A percentile compares a stretch with the other conserved stretches of the same genome.
phyloP scores from a whole-genome alignment of 2,888 invertebrate species.

The Habroteleia sp. region DNA sequence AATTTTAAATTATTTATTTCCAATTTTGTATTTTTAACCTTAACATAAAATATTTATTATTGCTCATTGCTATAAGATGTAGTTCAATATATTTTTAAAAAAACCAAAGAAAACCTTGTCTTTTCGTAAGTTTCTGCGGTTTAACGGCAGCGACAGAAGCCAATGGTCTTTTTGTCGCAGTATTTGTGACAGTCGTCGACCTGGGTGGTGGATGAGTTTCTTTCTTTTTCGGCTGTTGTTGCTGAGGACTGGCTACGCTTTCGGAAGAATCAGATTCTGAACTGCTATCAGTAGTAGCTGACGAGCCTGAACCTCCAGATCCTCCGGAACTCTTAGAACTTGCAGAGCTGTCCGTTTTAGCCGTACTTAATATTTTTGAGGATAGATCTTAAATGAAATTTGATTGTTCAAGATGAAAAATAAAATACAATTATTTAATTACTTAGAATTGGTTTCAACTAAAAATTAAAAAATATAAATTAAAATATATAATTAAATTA shows the following conservation, averaged over 20 bases:
- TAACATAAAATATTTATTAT: no score
- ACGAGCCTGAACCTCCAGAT: constrained; percentile 87
- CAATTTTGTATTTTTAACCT: no score
- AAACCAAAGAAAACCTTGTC: constrained; percentile 69
- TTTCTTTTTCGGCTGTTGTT: constrained; percentile 71
- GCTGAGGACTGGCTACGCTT: constrained; percentile 82
- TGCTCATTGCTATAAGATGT: no score
- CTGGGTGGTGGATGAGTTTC: constrained; percentile 73
- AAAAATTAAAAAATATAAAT: constrained; percentile 14
- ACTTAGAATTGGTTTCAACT: no score
- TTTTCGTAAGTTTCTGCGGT: constrained; percentile 76
- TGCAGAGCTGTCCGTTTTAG: constrained; percentile 85
- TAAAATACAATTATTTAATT: no score
- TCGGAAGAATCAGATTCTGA: constrained; percentile 87
- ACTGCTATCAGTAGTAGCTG: constrained; percentile 83
- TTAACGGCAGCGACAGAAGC: constrained; percentile 76
- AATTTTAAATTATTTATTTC: no score
- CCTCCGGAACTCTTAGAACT: constrained; percentile 85
- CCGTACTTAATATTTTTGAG: constrained; percentile 71
- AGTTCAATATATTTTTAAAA: background rate
- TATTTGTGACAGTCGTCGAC: constrained; percentile 63
- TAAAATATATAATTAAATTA: constrained; percentile 5
- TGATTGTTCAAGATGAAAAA: no score
- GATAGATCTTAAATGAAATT: constrained; percentile 67
- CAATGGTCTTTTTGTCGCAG: constrained; percentile 74